Evolutionary conservation across 2,797 vertebrate genomes (phyloP).

Genomic region (Carcharodon carcharias): DNA sequence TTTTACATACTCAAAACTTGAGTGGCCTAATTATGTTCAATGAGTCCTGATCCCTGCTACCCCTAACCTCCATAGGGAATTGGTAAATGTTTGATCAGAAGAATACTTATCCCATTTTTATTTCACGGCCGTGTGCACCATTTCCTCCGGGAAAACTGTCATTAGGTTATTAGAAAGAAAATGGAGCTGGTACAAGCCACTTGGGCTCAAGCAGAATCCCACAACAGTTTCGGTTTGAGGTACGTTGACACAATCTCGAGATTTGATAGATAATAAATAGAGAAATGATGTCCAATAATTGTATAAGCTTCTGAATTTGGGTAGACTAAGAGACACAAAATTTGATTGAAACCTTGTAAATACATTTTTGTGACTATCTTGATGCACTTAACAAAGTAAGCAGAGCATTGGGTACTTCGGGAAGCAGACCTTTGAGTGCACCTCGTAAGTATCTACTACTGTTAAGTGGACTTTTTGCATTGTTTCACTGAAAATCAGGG

Average conservation of each 20-base stretch:
- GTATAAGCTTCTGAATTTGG: not conserved
- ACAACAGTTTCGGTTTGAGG: not conserved
- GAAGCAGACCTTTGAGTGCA: not conserved
- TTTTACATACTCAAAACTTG: not conserved
- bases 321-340: not conserved
- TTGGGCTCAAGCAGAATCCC: not conserved
- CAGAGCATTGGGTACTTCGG: not conserved
- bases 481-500: not conserved
- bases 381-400: not conserved
- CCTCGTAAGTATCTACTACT: not conserved
- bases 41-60: not conserved
- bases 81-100: slow-evolving; percentile 25
- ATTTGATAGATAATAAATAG: slow-evolving; percentile 11
- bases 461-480: not conserved
- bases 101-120: slow-evolving; percentile 6
- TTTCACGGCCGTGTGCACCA: not conserved
- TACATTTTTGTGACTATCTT: not conserved
- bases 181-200: not conserved
- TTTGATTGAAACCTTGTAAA: not conserved
- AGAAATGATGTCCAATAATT: not conserved
- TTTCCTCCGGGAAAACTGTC: slow-evolving; percentile 1
- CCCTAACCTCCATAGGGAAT: not conserved
- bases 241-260: not conserved
- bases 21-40: not conserved
- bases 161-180: not conserved